These are phyloP conservation scores for Pseudomyrmex dendroicus DNA, from an alignment of 1,140 invertebrate species.

Conservation along the genomic window DNA sequence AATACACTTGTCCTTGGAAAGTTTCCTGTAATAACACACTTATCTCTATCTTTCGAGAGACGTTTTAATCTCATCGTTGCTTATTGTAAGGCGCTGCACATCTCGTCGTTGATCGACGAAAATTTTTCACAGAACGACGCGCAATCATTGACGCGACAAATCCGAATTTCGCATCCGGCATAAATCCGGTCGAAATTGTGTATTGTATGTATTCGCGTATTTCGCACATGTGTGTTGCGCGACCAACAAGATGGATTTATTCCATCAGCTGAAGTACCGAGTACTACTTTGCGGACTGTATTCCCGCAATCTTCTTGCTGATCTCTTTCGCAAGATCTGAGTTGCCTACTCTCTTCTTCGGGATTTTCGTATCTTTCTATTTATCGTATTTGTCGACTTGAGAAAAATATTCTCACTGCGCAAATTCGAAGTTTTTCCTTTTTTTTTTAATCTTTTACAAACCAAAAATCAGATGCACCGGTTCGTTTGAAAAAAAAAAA, in stretches of 20 bases:
- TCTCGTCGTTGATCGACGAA: slow-evolving; percentile 11
- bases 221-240: background rate
- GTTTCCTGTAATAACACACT: slow-evolving; percentile 19
- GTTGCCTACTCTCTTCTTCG: no score
- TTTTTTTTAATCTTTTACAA: no score
- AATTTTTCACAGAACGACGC: slow-evolving; percentile 24
- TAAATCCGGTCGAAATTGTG: background rate
- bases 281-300: background rate
- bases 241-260: slow-evolving; percentile 42
- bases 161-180: slow-evolving; percentile 4
- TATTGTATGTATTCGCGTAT: slow-evolving; percentile 14
- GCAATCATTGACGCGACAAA: slow-evolving; percentile 20
- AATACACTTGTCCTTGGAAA: background rate
- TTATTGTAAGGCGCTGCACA: slow-evolving; percentile 2
- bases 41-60: background rate
- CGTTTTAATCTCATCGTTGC: slow-evolving; percentile 13
- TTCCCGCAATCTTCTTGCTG: background rate
- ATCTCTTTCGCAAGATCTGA: no score
- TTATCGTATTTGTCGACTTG: no score
- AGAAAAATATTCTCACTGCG: no score
- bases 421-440: no score
- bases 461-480: no score
- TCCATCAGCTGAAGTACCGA: slow-evolving; percentile 27
- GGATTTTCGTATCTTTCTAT: no score
- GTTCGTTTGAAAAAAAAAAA: no score